Evolutionary conservation across 2,888 invertebrate genomes (phyloP), one percentile per base, ranked within the genome.

Genomic region (Sinotaia quadrata): DNA sequence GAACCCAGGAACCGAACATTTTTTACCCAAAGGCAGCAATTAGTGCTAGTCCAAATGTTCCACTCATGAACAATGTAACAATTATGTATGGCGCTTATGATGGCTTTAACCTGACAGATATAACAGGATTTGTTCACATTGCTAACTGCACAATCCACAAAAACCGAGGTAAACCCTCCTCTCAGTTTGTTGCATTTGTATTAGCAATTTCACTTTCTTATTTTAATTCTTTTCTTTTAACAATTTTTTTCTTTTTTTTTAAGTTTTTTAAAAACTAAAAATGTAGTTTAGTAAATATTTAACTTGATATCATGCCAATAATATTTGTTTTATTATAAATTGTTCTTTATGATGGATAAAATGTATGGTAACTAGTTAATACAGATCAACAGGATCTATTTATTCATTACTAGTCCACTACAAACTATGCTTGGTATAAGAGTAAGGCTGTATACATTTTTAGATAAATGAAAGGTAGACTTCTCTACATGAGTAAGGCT

Each of bases 31-130:
- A 81, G 44, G 87, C 87, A 18, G 83, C 87, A 1, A 78, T 88
- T 52, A 82, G 85, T 62, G 87, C 87, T 27, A 85, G 85, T 67
- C 87, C 87, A 0, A 77, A 78, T 36, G 96, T 98, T 1, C 99
- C 99, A 0, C 90, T 92, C 62, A 93, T 98, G 91, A 92, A 93
- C 79, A 92, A 94, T 79, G 91, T 98, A 69, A 93, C 93, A 76
- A 92, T 99, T 77, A 91, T 93, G 52, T 92, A 94, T 87, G 95
- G 96, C 12, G 97, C 97, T 1, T 96, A 94, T 86, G 97, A 97
- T 84, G 99, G 76, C 0, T 66, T 84, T 56, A 84, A 84, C 68
- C 61, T 84, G 54, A 84, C 85, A 5, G 83, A 84, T 29, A 72
- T 84, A 0, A 68, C 74, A 18, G 83, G 85, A 15, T 71, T 75